A percentile compares a stretch with the other conserved stretches of the same genome.
Conservation (phyloP, 2,797 vertebrate genomes). For the Chelmon rostratus region DNA sequence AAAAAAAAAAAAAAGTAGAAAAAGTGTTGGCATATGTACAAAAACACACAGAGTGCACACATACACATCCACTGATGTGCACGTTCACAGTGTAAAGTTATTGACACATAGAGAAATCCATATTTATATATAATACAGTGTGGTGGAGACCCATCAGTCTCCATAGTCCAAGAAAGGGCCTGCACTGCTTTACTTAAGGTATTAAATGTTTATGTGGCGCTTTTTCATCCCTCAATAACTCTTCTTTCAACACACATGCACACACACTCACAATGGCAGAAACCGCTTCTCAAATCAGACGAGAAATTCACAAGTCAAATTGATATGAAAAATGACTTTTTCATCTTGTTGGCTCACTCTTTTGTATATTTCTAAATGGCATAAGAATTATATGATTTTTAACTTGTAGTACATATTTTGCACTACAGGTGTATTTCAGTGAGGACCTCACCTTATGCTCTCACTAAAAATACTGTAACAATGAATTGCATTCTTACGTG, state of each 20-base stretch:
- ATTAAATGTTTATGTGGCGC: constrained; percentile 86
- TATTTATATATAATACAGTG: constrained; percentile 85
- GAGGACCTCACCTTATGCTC: not conserved
- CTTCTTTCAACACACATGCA: constrained; percentile 23
- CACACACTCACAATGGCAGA: constrained; percentile 18
- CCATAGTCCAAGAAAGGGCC: constrained; percentile 70
- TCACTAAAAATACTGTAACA: not conserved
- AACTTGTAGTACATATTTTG: not conserved
- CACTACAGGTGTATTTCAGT: not conserved
- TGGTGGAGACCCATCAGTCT: constrained; percentile 76
- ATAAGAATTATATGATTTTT: not conserved
- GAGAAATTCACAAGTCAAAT: constrained; percentile 35
- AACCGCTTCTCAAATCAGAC: constrained; percentile 31
- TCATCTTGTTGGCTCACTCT: not conserved
- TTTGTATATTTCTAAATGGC: constrained; percentile 14
- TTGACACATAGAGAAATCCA: constrained; percentile 80
- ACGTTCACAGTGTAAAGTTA: constrained; percentile 65
- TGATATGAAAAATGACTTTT: constrained; percentile 7
- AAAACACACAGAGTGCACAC: constrained; percentile 29
- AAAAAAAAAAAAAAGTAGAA: constrained; percentile 29
- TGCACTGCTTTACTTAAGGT: constrained; percentile 78
- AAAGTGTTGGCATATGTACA: constrained; percentile 35
- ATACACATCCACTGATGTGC: constrained; percentile 34
- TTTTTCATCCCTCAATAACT: constrained; percentile 72
- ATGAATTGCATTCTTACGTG: not conserved